Base-by-base conservation (phyloP, 2,113 vertebrate genomes). In the Argyrosomus japonicus region DNA sequence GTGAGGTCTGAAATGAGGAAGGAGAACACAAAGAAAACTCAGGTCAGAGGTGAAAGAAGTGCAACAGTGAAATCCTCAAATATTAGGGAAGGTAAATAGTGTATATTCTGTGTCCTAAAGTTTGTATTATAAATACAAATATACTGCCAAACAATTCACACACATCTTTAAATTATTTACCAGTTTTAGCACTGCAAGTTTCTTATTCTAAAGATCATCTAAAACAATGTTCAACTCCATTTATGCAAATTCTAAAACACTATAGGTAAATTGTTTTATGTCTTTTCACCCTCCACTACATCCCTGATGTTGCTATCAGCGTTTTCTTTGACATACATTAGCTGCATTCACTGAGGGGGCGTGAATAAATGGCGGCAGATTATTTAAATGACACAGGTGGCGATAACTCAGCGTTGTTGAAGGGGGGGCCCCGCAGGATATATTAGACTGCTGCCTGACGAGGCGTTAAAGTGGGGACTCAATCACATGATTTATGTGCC, bases 1-100 rank as follows among this genome's bases (percentile, higher is more conserved):
- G 90, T 98, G 96, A 95, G 96, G 94, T 96, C 97, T 97, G 89
- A 94, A 96, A 94, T 79, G 56, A 76, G 87, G 90, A 69, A 53
- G 68, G 54, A 79, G 18, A 60, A 13, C 9, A 85, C 83, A 61
- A 68, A 68, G 71, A 60, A 56, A 58, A 58, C 32, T 80, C 74
- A 71, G 62, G 56, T 56, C 57, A 88, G 25, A 62, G 56, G 65
- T 48, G 21, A 65, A 64, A 70, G 54, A 45, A 45, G 13, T 73
- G 40, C 50, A 29, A 51, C 7, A n/a, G 14, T 47, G 23, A 9
- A 6, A 36, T 50, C 5, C 6, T 50, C 8, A 48, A 36, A 68
- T 23, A 23, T 6, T 43, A 18, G 53, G 5, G 6, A 19, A 0
- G 2, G 18, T 40, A 57, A 47, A 4, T 5, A 9, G 4, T n/a